A percentile compares a stretch with the other conserved stretches of the same genome.
phyloP scores from a whole-genome alignment of 2,888 invertebrate genomes.

The Cephus spinipes region DNA sequence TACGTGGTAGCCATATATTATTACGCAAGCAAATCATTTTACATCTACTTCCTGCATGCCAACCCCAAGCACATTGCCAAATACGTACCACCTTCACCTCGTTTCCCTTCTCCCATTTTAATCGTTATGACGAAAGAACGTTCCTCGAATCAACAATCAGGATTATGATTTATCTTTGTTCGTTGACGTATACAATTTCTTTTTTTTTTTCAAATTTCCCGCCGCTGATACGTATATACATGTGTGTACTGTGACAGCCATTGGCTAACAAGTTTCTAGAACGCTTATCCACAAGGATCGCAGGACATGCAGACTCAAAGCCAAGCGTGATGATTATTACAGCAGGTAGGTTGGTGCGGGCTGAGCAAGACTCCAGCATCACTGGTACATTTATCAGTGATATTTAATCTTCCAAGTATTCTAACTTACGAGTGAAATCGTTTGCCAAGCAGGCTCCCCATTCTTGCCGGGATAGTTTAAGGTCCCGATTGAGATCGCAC shows the following conservation, averaged over 20 bases:
- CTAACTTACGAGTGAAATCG: conserved; percentile 84
- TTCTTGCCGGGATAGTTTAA: conserved; percentile 81
- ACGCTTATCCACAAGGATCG: background rate
- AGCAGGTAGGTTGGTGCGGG: background rate
- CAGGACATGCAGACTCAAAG: background rate
- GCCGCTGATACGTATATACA: background rate
- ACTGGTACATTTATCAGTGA: background rate
- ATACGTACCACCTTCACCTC: background rate
- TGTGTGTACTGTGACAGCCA: background rate
- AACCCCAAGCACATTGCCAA: background rate
- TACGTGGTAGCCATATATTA: background rate
- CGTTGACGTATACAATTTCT: background rate
- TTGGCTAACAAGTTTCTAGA: background rate
- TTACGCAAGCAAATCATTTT: background rate
- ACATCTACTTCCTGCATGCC: background rate
- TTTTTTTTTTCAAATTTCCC: background rate
- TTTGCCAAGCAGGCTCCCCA: conserved; percentile 90
- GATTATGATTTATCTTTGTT: background rate
- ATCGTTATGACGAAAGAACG: background rate
- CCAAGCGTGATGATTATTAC: background rate
- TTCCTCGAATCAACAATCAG: background rate
- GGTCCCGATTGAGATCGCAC: conserved; percentile 88
- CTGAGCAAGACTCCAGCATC: background rate
- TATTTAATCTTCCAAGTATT: conserved; percentile 13
- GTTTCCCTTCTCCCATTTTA: background rate